Conservation (phyloP, 2,113 vertebrate genomes). For the Nycticryphes semicollaris region DNA sequence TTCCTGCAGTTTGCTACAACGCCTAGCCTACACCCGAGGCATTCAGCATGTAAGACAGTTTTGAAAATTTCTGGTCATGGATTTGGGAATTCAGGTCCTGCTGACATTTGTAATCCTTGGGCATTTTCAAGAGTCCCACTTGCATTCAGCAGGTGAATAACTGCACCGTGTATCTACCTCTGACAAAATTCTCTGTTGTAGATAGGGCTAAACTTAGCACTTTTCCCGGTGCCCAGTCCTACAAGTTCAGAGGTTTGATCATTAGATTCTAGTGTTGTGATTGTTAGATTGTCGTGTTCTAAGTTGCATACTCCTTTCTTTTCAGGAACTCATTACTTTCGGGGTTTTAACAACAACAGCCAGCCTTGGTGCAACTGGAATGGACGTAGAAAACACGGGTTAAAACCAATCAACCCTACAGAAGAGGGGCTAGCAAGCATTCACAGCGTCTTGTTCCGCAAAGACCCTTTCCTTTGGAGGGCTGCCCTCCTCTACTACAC, state of each 20-base stretch:
- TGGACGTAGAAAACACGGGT: conserved; percentile 80
- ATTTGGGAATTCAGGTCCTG: background rate
- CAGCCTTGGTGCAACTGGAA: conserved; percentile 87
- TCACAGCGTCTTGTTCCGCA: conserved; percentile 91
- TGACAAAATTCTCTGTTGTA: background rate
- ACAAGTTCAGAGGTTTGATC: background rate
- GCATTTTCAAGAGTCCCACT: background rate
- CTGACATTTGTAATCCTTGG: background rate
- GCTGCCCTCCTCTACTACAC: conserved; percentile 95
- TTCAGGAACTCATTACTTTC: conserved; percentile 92
- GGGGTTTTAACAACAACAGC: conserved; percentile 90
- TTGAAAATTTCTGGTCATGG: background rate
- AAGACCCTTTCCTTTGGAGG: conserved; percentile 92
- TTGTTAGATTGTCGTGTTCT: background rate
- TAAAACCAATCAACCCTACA: conserved; percentile 91
- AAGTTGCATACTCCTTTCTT: background rate
- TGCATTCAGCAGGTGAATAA: background rate
- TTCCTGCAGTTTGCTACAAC: background rate
- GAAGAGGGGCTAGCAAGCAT: conserved; percentile 95
- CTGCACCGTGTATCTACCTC: background rate
- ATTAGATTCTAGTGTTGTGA: background rate
- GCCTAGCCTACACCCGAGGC: background rate
- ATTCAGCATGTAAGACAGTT: background rate
- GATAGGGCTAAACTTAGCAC: background rate
- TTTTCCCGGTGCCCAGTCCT: background rate